A percentile compares a stretch with the other conserved stretches of the same genome.
Conservation (phyloP, 1,140 invertebrate species). For the Micrasema minimum region DNA sequence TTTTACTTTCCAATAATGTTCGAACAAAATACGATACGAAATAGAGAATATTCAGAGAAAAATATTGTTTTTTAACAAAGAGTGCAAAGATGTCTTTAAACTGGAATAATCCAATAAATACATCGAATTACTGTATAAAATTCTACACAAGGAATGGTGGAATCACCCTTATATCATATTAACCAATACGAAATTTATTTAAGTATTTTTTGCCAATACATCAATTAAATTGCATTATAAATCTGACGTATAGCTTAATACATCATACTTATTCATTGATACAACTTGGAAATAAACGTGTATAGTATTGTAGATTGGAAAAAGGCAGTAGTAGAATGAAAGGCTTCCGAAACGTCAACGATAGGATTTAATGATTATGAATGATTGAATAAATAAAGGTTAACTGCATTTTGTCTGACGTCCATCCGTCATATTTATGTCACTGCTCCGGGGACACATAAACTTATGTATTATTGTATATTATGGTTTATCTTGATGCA, state of each 20-base stretch:
- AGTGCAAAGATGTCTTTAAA: no score
- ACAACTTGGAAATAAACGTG: slow-evolving; percentile 2
- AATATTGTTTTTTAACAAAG: no score
- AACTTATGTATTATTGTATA: slow-evolving; percentile 9
- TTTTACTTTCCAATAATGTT: no score
- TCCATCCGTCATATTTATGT: slow-evolving; percentile 47
- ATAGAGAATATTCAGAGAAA: no score
- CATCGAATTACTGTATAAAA: no score
- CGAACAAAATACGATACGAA: no score
- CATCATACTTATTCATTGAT: not conserved
- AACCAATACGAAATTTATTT: no score
- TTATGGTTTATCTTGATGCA: slow-evolving; percentile 40
- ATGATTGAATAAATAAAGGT: slow-evolving; percentile 51
- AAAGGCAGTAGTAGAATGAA: slow-evolving; percentile 14
- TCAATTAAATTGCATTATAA: slow-evolving; percentile 17
- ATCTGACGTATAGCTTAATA: slow-evolving; percentile 1
- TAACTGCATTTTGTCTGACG: slow-evolving; percentile 49
- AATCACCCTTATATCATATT: no score
- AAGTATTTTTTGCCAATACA: not conserved
- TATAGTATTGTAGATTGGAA: not conserved
- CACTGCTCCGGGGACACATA: slow-evolving; percentile 27
- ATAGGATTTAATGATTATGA: slow-evolving; percentile 42
- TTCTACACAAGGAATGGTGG: no score
- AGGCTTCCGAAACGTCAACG: slow-evolving; percentile 31
- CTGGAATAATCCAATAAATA: no score